A percentile compares a stretch with the other conserved stretches of the same genome.
phyloP scores from a whole-genome alignment of 2,797 vertebrate genomes.

The Channallabes apus region DNA sequence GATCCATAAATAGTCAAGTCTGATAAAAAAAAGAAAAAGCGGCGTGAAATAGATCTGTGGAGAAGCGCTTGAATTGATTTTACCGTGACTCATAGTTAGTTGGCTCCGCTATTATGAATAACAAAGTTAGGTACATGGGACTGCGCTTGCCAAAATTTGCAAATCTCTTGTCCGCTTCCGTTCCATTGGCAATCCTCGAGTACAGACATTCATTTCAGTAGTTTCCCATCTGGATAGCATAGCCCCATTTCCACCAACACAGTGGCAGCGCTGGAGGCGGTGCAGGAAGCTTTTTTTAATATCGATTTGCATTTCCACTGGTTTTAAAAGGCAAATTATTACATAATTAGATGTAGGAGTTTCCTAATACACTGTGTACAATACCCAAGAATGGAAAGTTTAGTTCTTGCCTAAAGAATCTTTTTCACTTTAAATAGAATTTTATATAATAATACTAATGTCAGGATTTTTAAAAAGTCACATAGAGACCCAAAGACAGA shows the following conservation, averaged over 20 bases:
- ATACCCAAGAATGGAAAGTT: background rate
- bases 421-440: background rate
- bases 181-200: constrained; percentile 22
- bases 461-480: too few species aligned
- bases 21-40: constrained; percentile 31
- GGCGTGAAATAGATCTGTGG: constrained; percentile 27
- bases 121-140: constrained; percentile 43
- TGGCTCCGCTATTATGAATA: constrained; percentile 34
- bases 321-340: constrained; percentile 7
- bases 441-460: background rate
- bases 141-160: constrained; percentile 24
- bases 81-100: constrained; percentile 38
- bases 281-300: background rate
- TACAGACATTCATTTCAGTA: constrained; percentile 20
- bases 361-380: background rate
- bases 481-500: too few species aligned
- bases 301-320: background rate
- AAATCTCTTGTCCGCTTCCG: constrained; percentile 19
- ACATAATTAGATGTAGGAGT: constrained; percentile 17
- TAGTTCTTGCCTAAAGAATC: background rate
- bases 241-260: constrained; percentile 19
- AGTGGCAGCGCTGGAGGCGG: constrained; percentile 15
- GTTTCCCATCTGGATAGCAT: constrained; percentile 28
- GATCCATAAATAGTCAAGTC: constrained; percentile 43
- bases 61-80: constrained; percentile 48